Evolutionary conservation across 23 tunicate genomes (phyloP).

Genomic region (Ciona savignyi): DNA sequence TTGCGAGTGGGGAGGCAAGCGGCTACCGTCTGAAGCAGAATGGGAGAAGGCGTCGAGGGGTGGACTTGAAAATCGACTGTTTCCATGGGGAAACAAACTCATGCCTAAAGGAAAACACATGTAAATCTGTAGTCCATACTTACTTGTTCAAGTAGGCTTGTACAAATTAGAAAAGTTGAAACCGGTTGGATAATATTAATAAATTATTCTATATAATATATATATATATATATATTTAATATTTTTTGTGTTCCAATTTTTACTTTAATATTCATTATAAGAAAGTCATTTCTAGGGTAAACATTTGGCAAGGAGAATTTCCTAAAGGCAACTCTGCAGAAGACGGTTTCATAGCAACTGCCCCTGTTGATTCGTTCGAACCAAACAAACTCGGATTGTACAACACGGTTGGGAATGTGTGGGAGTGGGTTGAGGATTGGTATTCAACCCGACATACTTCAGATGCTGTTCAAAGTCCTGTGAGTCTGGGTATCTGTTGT

Average conservation of each 20-base stretch:
- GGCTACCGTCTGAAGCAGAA: constrained; percentile 95
- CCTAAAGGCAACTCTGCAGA: constrained; percentile 81
- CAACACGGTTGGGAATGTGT: constrained; percentile 91
- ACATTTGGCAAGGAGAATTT: constrained; percentile 96
- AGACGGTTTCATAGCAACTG: constrained; percentile 80
- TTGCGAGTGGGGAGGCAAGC: constrained; percentile 94
- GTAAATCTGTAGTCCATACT: no score
- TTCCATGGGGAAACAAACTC: constrained; percentile 93
- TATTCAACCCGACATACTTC: constrained; percentile 35
- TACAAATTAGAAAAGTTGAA: no score
- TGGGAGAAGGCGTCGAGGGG: constrained; percentile 96
- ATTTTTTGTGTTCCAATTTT: no score
- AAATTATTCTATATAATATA: no score
- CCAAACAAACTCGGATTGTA: constrained; percentile 74
- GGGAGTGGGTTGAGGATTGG: constrained; percentile 97
- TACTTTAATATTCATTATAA: no score
- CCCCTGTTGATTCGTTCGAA: constrained; percentile 69
- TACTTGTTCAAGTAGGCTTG: no score
- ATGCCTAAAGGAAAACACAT: constrained; percentile 51
- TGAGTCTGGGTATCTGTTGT: no score
- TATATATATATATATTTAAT: no score
- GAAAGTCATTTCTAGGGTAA: no score
- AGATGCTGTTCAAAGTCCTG: constrained; percentile 42
- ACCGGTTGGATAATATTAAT: no score
- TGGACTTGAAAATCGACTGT: constrained; percentile 63